Evolutionary conservation across 2,797 vertebrate genomes (phyloP).

Genomic region (Acanthopagrus latus): DNA sequence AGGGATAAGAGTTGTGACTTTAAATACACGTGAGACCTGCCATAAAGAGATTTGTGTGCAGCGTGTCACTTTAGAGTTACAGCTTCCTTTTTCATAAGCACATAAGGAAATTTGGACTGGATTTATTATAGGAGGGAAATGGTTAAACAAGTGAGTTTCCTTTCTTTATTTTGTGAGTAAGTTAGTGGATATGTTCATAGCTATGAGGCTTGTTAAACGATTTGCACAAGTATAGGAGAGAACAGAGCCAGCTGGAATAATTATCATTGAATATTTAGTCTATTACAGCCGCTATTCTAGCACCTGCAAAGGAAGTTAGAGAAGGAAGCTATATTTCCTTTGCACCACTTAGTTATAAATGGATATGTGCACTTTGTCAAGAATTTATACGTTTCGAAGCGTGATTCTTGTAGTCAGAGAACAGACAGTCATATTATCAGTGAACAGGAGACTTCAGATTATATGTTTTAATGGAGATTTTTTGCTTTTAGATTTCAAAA

Average conservation of each 20-base stretch:
- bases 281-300: slow-evolving; percentile 53
- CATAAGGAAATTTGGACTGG: slow-evolving; percentile 1
- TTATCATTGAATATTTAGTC: slow-evolving; percentile 41
- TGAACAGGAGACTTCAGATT: not conserved
- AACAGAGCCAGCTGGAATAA: slow-evolving; percentile 16
- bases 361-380: slow-evolving; percentile 52
- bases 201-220: slow-evolving; percentile 6
- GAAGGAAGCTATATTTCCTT: slow-evolving; percentile 86
- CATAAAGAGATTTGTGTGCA: slow-evolving; percentile 46
- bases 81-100: slow-evolving; percentile 26
- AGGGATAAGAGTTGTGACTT: slow-evolving; percentile 52
- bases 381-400: slow-evolving; percentile 26
- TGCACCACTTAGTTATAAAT: slow-evolving; percentile 73
- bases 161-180: slow-evolving; percentile 1
- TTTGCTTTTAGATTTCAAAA: not conserved
- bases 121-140: slow-evolving; percentile 1
- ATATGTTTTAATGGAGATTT: not conserved
- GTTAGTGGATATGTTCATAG: not conserved
- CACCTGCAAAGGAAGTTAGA: slow-evolving; percentile 87
- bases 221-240: slow-evolving; percentile 6
- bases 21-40: slow-evolving; percentile 43
- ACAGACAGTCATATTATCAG: not conserved
- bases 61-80: slow-evolving; percentile 44
- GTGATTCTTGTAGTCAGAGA: slow-evolving; percentile 5
- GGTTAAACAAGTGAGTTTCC: not conserved